A percentile compares a stretch with the other conserved stretches of the same genome.
These are phyloP conservation scores for Corythornis madagascariensis DNA, from an alignment of 2,113 vertebrate species.

Conservation along the genomic window DNA sequence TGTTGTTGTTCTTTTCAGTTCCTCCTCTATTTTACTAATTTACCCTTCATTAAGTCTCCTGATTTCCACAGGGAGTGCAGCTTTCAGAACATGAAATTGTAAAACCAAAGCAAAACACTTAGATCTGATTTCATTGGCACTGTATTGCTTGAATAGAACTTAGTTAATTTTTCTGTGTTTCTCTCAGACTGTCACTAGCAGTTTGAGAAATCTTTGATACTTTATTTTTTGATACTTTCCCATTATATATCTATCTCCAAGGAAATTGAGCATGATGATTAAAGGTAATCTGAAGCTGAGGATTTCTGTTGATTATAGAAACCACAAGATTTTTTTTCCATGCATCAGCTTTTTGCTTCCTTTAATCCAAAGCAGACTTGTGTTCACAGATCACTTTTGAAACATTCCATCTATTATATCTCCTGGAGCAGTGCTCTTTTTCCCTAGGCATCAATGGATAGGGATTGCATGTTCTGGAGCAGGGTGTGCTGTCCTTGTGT, in stretches of 20 bases:
- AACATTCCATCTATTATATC: not conserved
- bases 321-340: not conserved
- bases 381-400: not conserved
- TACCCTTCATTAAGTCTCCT: not conserved
- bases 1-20: not conserved
- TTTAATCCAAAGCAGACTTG: not conserved
- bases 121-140: not conserved
- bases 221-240: not conserved
- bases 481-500: not conserved
- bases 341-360: not conserved
- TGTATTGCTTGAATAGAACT: not conserved
- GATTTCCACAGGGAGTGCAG: not conserved
- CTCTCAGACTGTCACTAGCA: not conserved
- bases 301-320: not conserved
- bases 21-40: not conserved
- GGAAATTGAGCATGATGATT: not conserved
- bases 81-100: not conserved
- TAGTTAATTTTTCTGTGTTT: not conserved
- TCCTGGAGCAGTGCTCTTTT: not conserved
- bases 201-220: not conserved
- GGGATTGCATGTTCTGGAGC: not conserved
- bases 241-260: not conserved
- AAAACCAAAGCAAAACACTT: not conserved
- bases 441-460: not conserved
- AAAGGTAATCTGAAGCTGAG: not conserved